Conservation (phyloP, 2,888 invertebrate genomes). For the Drosophila niveifrons region DNA sequence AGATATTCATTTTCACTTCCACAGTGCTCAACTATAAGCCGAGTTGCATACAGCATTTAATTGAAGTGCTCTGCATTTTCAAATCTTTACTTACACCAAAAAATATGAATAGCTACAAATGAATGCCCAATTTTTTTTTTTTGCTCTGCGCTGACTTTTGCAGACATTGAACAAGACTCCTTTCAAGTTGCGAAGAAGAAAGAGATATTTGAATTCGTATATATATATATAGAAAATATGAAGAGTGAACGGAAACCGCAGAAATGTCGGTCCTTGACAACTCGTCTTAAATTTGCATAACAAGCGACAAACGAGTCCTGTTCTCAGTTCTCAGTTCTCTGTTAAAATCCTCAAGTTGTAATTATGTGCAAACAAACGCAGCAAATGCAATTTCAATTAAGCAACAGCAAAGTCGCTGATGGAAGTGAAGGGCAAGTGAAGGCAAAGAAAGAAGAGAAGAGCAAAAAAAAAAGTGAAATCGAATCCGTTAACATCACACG, state of each 20-base stretch:
- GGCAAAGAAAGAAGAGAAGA: neutral
- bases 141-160: neutral
- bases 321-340: constrained; percentile 2
- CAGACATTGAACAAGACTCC: neutral
- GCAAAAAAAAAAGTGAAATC: constrained; percentile 68
- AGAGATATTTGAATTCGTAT: constrained; percentile 14
- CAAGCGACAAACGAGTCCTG: constrained; percentile 53
- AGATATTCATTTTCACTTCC: neutral
- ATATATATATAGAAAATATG: constrained; percentile 14
- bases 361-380: constrained; percentile 76
- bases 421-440: neutral
- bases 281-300: constrained; percentile 55
- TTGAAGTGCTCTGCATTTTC: neutral
- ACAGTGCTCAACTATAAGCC: neutral
- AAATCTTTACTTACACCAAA: neutral
- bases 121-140: constrained; percentile 9
- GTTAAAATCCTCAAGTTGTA: constrained; percentile 51
- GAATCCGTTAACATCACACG: constrained; percentile 72
- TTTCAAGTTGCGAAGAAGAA: constrained; percentile 1
- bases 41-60: constrained; percentile 2
- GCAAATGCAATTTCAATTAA: constrained; percentile 78
- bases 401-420: constrained; percentile 27
- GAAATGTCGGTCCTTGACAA: constrained; percentile 29
- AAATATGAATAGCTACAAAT: constrained; percentile 10
- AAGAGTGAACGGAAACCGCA: constrained; percentile 39